Percentiles rank a stretch among this genome's conserved stretches.
Evolutionary conservation across 1,140 invertebrate species (phyloP).

Genomic region (Drosophila setifemur): DNA sequence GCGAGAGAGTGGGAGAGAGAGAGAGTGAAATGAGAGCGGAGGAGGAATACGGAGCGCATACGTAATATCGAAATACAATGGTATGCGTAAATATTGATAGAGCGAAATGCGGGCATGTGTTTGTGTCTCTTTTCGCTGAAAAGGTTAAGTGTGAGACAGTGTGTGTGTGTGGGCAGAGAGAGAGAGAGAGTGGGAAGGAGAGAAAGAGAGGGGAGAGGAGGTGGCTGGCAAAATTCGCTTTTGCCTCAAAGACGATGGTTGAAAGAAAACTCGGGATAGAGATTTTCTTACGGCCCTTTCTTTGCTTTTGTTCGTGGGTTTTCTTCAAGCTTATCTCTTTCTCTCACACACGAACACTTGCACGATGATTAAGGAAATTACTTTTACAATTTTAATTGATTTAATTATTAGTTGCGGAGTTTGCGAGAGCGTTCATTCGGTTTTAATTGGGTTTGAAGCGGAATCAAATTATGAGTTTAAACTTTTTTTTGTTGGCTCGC

Average conservation of each 20-base stretch:
- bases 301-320: constrained; percentile 10
- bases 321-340: constrained; percentile 54
- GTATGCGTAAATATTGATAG: constrained; percentile 77
- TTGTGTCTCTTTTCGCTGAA: constrained; percentile 18
- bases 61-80: constrained; percentile 72
- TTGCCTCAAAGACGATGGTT: constrained; percentile 63
- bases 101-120: constrained; percentile 44
- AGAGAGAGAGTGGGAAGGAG: background rate
- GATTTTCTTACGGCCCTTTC: constrained; percentile 70
- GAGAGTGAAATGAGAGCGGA: constrained; percentile 16
- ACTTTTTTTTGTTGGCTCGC: constrained; percentile 15
- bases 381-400: constrained; percentile 7
- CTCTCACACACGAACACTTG: constrained; percentile 21
- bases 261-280: constrained; percentile 77
- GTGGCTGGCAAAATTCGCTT: constrained; percentile 51
- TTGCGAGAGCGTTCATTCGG: no score
- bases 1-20: constrained; percentile 1
- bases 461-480: background rate
- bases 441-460: background rate
- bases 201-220: constrained; percentile 13
- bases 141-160: constrained; percentile 10
- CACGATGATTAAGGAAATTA: background rate
- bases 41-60: constrained; percentile 58
- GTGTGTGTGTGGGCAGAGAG: constrained; percentile 1
- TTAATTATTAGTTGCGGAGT: constrained; percentile 17